phyloP scores from a whole-genome alignment of 1,140 invertebrate genomes.

The Trichogramma pretiosum region DNA sequence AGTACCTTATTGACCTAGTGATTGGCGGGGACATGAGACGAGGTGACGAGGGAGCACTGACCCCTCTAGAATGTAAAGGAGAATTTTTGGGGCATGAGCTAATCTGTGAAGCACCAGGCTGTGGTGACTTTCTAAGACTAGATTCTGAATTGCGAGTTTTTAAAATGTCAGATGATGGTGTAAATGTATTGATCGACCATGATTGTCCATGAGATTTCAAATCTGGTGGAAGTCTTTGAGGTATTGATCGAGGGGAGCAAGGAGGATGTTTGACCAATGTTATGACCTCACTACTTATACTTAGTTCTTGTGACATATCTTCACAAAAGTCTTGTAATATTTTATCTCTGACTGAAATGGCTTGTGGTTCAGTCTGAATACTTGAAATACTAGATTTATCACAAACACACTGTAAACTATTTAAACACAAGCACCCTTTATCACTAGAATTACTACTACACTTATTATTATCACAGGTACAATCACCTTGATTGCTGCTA shows the following conservation, averaged over 20 bases:
- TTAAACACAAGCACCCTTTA: constrained; percentile 31
- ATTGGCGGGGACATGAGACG: constrained; percentile 39
- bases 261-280: constrained; percentile 41
- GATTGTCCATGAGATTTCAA: constrained; percentile 26
- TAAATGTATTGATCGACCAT: constrained; percentile 33
- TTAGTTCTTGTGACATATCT: constrained; percentile 40
- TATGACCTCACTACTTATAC: constrained; percentile 39
- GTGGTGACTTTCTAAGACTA: constrained; percentile 37
- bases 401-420: constrained; percentile 29
- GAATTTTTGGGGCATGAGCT: constrained; percentile 30
- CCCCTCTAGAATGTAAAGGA: constrained; percentile 35
- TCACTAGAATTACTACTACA: constrained; percentile 28
- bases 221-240: constrained; percentile 38
- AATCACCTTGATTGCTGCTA: constrained; percentile 35
- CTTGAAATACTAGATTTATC: constrained; percentile 17
- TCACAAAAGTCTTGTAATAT: constrained; percentile 44
- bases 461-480: constrained; percentile 38
- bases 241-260: constrained; percentile 38
- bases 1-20: constrained; percentile 28
- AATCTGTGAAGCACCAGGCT: constrained; percentile 35
- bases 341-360: constrained; percentile 41
- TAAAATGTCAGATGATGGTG: constrained; percentile 40
- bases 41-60: constrained; percentile 34
- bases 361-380: constrained; percentile 26
- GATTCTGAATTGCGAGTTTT: constrained; percentile 39